Evolutionary conservation across 1,140 invertebrate species (phyloP).

Genomic region (Pachyrhynchus sulphureomaculatus): DNA sequence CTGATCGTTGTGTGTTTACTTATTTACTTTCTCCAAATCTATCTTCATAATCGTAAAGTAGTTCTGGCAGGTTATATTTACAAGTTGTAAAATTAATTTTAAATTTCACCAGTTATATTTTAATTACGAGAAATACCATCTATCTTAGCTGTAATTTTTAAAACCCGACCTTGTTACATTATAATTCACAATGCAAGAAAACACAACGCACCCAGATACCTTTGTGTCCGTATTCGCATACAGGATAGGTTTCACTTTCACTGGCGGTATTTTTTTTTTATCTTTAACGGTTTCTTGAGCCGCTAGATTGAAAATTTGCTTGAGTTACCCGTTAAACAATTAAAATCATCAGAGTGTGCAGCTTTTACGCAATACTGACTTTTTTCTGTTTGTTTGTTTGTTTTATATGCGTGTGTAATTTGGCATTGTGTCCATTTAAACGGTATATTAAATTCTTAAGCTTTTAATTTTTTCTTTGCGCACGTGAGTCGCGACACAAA

Average conservation of each 20-base stretch:
- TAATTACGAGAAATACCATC: neutral
- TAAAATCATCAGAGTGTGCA: slow-evolving; percentile 9
- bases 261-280: neutral
- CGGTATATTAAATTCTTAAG: no score
- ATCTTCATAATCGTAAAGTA: no score
- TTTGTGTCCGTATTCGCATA: neutral
- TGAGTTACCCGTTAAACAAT: neutral
- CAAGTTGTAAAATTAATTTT: no score
- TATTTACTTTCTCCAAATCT: no score
- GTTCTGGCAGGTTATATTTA: no score
- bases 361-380: neutral
- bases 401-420: no score
- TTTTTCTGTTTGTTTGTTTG: no score
- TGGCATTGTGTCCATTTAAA: no score
- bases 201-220: neutral
- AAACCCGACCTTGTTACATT: neutral
- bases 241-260: slow-evolving; percentile 9
- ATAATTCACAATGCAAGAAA: neutral
- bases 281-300: slow-evolving; percentile 10
- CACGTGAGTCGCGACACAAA: no score
- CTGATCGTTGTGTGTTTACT: no score
- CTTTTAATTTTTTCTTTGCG: no score
- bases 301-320: neutral
- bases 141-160: neutral
- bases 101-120: no score